Evolutionary conservation across 2,797 vertebrate species (phyloP).

Genomic region (Anas bahamensis): DNA sequence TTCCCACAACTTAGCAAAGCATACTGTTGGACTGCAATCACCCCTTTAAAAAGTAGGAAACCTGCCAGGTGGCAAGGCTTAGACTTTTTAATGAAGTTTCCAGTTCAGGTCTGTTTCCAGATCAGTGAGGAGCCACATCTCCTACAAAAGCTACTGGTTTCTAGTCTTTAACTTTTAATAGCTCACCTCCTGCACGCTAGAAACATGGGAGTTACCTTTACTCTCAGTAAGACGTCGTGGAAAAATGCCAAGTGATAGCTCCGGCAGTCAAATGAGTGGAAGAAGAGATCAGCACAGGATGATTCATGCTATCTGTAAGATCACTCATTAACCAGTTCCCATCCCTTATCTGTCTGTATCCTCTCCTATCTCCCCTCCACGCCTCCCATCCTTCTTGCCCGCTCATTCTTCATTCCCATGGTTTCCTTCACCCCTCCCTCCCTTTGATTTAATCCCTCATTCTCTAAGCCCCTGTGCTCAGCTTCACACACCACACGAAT

Average conservation of each 20-base stretch:
- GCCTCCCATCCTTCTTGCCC: neutral
- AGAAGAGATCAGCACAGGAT: neutral
- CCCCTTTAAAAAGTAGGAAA: neutral
- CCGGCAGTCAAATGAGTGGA: neutral
- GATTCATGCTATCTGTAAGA: neutral
- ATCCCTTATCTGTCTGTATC: neutral
- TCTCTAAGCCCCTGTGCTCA: neutral
- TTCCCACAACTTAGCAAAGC: neutral
- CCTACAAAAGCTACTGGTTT: constrained; percentile 10
- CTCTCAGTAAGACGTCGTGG: neutral
- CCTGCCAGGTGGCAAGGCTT: neutral
- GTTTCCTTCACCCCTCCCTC: neutral
- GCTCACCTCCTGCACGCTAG: neutral
- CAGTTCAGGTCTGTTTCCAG: neutral
- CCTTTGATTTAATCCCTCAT: constrained; percentile 2
- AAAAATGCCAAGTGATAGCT: neutral
- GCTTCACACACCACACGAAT: neutral
- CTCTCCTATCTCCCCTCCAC: neutral
- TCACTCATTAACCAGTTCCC: neutral
- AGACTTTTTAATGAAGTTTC: neutral
- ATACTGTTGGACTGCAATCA: neutral
- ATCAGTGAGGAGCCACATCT: neutral
- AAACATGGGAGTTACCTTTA: neutral
- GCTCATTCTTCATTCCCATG: neutral
- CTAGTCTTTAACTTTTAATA: neutral